phyloP scores from a whole-genome alignment of 2,888 invertebrate genomes.

The Periphyllus acericola region DNA sequence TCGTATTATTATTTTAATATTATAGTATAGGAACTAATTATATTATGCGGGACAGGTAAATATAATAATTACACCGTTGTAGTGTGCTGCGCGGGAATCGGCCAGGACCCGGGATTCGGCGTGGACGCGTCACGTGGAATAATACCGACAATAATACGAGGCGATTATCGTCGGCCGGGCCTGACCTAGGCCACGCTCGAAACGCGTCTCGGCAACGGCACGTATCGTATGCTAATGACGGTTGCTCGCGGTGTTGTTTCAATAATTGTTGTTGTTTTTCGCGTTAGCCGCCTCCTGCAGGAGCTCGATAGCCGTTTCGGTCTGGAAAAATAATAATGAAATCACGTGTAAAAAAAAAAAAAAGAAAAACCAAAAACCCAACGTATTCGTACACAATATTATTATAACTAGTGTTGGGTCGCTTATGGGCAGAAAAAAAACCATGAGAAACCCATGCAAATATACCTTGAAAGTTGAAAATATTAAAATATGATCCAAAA shows the following conservation, averaged over 20 bases:
- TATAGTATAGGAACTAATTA: constrained; percentile 36
- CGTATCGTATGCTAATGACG: neutral
- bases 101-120: neutral
- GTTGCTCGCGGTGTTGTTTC: neutral
- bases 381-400: neutral
- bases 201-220: neutral
- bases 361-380: neutral
- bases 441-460: too few species aligned
- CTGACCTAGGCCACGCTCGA: too few species aligned
- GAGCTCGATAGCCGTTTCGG: constrained; percentile 63
- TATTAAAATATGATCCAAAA: too few species aligned
- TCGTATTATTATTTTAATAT: neutral
- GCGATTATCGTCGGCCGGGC: too few species aligned
- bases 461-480: too few species aligned
- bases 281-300: constrained; percentile 61
- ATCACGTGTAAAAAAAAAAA: too few species aligned
- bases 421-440: too few species aligned
- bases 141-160: neutral
- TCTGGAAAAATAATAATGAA: constrained; percentile 47
- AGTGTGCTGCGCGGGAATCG: neutral
- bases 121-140: neutral
- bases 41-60: constrained; percentile 4
- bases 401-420: too few species aligned
- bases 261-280: constrained; percentile 50
- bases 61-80: neutral